A percentile compares a stretch with the other conserved stretches of the same genome.
These are phyloP conservation scores for Rotaria magnacalcarata DNA, from an alignment of 2,888 invertebrate genomes.

Conservation along the genomic window DNA sequence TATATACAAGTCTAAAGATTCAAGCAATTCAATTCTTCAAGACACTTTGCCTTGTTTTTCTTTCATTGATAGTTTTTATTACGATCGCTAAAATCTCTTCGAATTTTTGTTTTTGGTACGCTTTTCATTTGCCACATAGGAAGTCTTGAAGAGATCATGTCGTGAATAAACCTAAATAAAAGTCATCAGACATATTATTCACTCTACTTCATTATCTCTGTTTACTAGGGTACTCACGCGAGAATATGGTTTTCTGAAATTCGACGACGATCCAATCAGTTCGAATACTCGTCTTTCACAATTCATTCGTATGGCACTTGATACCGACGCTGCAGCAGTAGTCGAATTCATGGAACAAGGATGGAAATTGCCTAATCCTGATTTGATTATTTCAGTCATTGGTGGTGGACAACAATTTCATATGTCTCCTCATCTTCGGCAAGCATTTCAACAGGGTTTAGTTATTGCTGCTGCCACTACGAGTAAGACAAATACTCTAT, in stretches of 20 bases:
- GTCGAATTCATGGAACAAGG: not conserved
- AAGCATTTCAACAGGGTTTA: constrained; percentile 10
- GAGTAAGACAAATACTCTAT: not conserved
- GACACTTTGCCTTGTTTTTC: too few species aligned
- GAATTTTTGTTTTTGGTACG: too few species aligned
- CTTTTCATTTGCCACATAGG: too few species aligned
- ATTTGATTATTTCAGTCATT: not conserved
- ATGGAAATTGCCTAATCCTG: not conserved
- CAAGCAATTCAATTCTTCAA: too few species aligned
- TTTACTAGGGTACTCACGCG: not conserved
- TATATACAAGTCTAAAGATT: too few species aligned
- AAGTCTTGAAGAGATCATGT: too few species aligned
- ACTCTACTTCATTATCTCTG: too few species aligned
- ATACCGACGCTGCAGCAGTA: not conserved
- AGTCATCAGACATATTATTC: too few species aligned
- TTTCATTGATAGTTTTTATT: too few species aligned
- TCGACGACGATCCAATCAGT: not conserved
- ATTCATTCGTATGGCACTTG: not conserved
- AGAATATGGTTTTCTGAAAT: not conserved
- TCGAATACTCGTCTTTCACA: not conserved
- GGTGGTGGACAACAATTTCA: not conserved
- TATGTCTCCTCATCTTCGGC: not conserved
- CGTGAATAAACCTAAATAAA: too few species aligned
- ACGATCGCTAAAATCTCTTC: too few species aligned
- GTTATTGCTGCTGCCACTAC: constrained; percentile 5